Evolutionary conservation across 2,888 invertebrate species (phyloP).

Genomic region (Ornithoptera priamus): DNA sequence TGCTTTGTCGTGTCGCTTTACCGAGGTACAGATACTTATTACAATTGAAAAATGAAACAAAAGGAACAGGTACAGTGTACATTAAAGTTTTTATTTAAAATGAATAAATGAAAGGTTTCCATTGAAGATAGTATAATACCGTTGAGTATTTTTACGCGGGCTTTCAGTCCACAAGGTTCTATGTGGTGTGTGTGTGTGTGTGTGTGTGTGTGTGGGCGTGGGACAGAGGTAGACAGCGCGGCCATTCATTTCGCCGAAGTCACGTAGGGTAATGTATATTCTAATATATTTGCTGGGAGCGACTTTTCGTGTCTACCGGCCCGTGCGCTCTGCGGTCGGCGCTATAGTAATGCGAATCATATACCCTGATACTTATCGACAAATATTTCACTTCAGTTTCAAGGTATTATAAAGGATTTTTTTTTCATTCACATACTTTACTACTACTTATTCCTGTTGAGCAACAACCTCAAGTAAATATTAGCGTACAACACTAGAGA

Average conservation of each 20-base stretch:
- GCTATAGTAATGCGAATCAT: conserved; percentile 45
- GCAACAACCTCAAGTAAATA: conserved; percentile 21
- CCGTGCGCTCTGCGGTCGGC: conserved; percentile 74
- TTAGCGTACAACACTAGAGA: no score
- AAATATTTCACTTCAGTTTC: neutral
- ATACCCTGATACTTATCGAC: neutral
- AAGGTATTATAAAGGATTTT: no score
- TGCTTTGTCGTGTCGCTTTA: neutral
- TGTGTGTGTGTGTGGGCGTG: conserved; percentile 42
- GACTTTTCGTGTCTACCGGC: conserved; percentile 78
- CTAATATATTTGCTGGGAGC: conserved; percentile 78
- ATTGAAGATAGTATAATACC: conserved; percentile 21
- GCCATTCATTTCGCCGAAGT: conserved; percentile 73
- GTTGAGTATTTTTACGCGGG: conserved; percentile 32
- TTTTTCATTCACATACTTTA: no score
- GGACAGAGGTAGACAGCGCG: conserved; percentile 47
- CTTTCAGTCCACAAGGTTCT: conserved; percentile 40
- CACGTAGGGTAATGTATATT: conserved; percentile 79
- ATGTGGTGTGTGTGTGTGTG: conserved; percentile 31
- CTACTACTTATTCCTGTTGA: no score
- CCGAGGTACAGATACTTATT: neutral
- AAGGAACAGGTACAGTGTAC: neutral
- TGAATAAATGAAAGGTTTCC: conserved; percentile 11
- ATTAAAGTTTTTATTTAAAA: conserved; percentile 26
- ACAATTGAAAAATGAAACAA: neutral